Base-by-base conservation (phyloP, 2,113 vertebrate genomes). In the Phyllopteryx taeniolatus region DNA sequence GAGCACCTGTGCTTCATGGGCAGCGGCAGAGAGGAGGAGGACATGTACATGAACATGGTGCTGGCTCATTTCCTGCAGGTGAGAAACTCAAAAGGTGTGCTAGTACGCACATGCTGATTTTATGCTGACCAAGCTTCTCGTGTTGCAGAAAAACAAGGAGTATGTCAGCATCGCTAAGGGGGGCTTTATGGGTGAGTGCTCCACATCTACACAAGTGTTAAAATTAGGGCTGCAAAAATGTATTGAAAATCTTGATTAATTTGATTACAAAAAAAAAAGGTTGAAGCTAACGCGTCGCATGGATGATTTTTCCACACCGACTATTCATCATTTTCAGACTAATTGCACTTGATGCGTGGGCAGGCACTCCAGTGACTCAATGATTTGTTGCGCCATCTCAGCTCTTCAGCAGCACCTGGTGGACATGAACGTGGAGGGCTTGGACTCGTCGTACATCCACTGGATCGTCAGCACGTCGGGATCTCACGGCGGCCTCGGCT, bases 1-100 rank as follows among this genome's bases (percentile, higher is more conserved):
- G 96, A 99, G 66, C 97, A 99, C 67, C 93, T 99, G 70, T 99
- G 98, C 85, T 99, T 99, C 86, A 98, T 99, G 98, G 98, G 98
- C 81, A 99, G 97, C 44, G 98, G 98, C 71, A 91, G 98, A n/a
- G 98, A 99, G 78, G 98, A 99, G 74, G 98, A 99, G 87, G 98
- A 99, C 90, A 99, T 99, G 98, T 99, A 99, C 82, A 99, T 99
- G 98, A 99, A 99, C 91, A 99, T 99, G 98, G 98, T 99, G 76
- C 89, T 99, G 44, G 98, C 98, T 27, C 98, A 99, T 83, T 99
- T 99, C 79, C 89, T 99, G 68, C 98, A 99, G 98, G 98, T 98
- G 87, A 69, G 85, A 2, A 14, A 11, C 13, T 70, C 39, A 4
- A 54, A 56, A 20, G 4, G 6, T 20, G 12, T 0, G 15, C 20